Evolutionary conservation across 2,888 invertebrate genomes (phyloP).

Genomic region (Alcis repandata): DNA sequence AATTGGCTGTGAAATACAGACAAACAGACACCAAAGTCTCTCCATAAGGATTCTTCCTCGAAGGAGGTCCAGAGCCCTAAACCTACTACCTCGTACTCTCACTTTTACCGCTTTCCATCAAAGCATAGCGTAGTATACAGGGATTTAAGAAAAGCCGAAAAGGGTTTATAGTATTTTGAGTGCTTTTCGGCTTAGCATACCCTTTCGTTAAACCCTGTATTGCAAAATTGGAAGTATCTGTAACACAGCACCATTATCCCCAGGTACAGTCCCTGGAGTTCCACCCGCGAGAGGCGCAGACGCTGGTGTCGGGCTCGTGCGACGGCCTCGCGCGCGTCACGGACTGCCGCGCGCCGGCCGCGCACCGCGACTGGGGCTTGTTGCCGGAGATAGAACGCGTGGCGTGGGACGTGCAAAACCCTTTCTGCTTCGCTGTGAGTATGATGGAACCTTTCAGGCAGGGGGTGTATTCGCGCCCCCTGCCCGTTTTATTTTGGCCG

Average conservation of each 20-base stretch:
- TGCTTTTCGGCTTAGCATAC: too few relatives aligned
- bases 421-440: conserved; percentile 92
- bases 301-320: conserved; percentile 93
- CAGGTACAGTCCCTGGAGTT: conserved; percentile 93
- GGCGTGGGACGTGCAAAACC: conserved; percentile 93
- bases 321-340: conserved; percentile 93
- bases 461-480: background rate
- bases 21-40: too few relatives aligned
- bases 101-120: too few relatives aligned
- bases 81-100: too few relatives aligned
- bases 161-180: too few relatives aligned
- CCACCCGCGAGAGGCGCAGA: conserved; percentile 94
- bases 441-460: background rate
- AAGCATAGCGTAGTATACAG: too few relatives aligned
- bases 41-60: too few relatives aligned
- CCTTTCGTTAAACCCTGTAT: too few relatives aligned
- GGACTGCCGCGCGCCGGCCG: conserved; percentile 90
- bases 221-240: background rate
- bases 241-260: background rate
- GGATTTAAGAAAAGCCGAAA: too few relatives aligned
- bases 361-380: conserved; percentile 90
- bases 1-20: too few relatives aligned
- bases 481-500: too few relatives aligned
- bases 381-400: conserved; percentile 95
- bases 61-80: too few relatives aligned